Conservation (phyloP, 2,888 invertebrate genomes). For the Archips crataeganus region DNA sequence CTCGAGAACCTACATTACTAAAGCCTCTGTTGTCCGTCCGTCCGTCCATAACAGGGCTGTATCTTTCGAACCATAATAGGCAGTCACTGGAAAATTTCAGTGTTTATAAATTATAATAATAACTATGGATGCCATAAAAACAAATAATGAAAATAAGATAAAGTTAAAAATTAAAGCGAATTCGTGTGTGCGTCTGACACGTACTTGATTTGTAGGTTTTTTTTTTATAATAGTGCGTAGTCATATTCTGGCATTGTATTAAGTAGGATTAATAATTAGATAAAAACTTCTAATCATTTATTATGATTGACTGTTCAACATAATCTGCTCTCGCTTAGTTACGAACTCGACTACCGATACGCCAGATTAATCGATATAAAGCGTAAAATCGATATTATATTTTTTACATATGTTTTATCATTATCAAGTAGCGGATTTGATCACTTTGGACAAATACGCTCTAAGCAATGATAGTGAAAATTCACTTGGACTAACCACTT, state of each 20-base stretch:
- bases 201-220: too few relatives aligned
- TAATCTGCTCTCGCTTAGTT: background rate
- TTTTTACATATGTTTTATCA: conserved; percentile 2
- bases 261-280: background rate
- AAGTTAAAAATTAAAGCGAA: too few relatives aligned
- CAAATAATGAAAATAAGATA: too few relatives aligned
- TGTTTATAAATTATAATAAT: too few relatives aligned
- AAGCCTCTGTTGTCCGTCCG: too few relatives aligned
- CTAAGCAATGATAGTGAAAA: background rate
- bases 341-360: background rate
- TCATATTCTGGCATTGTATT: background rate
- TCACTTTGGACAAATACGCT: background rate
- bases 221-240: background rate
- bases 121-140: too few relatives aligned
- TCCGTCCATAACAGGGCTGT: too few relatives aligned
- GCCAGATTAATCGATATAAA: background rate
- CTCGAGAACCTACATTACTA: too few relatives aligned
- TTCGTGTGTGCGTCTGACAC: too few relatives aligned
- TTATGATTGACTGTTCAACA: background rate
- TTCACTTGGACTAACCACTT: background rate
- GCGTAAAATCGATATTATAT: background rate
- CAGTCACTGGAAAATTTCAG: too few relatives aligned
- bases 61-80: too few relatives aligned
- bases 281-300: background rate
- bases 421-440: background rate